A percentile compares a stretch with the other conserved stretches of the same genome.
These are phyloP conservation scores for Tringa solitaria DNA, from an alignment of 2,113 vertebrate genomes.

Conservation along the genomic window DNA sequence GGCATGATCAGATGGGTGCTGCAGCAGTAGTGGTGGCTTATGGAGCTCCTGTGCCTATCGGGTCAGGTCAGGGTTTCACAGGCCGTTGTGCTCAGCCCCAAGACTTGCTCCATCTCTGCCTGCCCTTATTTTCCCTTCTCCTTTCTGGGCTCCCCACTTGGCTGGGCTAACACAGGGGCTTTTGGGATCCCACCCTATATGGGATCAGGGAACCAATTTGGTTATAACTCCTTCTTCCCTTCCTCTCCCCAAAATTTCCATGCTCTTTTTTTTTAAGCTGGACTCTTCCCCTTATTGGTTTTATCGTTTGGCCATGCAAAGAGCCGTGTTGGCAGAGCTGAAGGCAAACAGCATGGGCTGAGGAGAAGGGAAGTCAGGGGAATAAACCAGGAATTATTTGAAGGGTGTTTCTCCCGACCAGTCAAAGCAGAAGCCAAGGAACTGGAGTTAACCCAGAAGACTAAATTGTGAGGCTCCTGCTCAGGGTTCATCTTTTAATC, in stretches of 20 bases:
- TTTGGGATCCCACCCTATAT: background rate
- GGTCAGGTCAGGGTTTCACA: background rate
- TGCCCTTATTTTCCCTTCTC: background rate
- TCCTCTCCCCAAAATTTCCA: background rate
- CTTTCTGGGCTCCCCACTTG: background rate
- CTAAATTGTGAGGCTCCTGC: background rate
- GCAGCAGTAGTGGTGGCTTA: background rate
- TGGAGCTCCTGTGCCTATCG: background rate
- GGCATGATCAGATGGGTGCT: background rate
- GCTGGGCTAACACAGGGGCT: background rate
- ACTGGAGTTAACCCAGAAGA: background rate
- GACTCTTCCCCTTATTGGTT: background rate
- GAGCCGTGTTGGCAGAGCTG: background rate
- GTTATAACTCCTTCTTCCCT: background rate
- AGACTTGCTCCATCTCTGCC: background rate
- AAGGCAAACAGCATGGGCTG: background rate
- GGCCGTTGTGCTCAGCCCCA: rapidly evolving
- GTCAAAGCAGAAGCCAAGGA: background rate
- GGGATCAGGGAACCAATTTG: background rate
- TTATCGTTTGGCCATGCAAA: background rate
- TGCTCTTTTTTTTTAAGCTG: background rate
- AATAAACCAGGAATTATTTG: background rate
- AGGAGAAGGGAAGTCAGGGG: background rate
- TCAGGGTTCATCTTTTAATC: background rate
- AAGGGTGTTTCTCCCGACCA: background rate